Evolutionary conservation across 2,888 invertebrate species (phyloP), one percentile per base, ranked within the genome.

Genomic region (Stenotaenia linearis): DNA sequence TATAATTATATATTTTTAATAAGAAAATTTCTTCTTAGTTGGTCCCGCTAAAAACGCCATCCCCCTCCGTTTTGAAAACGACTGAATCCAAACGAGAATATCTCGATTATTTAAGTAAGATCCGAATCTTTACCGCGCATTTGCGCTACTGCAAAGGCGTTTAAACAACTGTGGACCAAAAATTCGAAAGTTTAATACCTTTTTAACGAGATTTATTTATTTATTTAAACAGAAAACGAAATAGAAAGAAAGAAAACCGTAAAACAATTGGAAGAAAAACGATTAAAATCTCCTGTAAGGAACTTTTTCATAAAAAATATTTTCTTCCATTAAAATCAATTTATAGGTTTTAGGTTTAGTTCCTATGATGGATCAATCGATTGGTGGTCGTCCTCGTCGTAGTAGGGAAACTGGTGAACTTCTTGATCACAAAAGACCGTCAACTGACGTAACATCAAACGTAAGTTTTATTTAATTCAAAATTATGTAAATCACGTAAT

Each of bases 391-490:
- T 6, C 69, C 78, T 2, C 32, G 35, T 18, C 61, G 78, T 18
- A 35, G 69, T 21, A 18, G 7, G 30, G 35, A 12, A 10, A 78
- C 78, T 18, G 78, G 78, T 12, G 45, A 78, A 61, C 15, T 78
- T 23, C 35, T 78, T 18, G 32, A 61, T 35, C 78, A 78, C 61
- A 30, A 25, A 23, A n/a, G 69, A 21, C 74, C 78, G 15, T 74
- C 61, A n/a, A 74, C 78, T 32, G 78, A 78, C 18, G 37, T 78
- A n/a, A 78, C 78, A 23, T 25, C 15, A 23, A 32, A 77, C 37
- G 77, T 32, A 37, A 77, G 37, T 21, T 32, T 35, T 0, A 3
- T 77, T 12, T 77, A 7, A n/a, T n/a, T n/a, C n/a, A n/a, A n/a
- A n/a, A n/a, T n/a, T n/a, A n/a, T n/a, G n/a, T n/a, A n/a, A n/a